Conservation (phyloP, 2,888 invertebrate species). For the Torymus aiolomorphi region DNA sequence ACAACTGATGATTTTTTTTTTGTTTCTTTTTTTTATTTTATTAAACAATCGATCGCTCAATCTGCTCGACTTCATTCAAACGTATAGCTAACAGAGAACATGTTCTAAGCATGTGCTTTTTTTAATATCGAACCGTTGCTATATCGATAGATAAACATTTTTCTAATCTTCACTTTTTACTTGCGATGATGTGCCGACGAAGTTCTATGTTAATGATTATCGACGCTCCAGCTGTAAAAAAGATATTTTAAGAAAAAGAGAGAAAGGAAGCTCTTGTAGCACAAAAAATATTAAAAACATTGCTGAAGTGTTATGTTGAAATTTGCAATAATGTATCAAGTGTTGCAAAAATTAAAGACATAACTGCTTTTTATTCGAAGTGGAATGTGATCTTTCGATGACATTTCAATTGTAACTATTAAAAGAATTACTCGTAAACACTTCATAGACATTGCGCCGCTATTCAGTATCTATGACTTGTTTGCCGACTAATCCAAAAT, state of each 20-base stretch:
- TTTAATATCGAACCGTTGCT: constrained; percentile 23
- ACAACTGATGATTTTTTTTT: constrained; percentile 16
- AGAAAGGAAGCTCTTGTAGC: background rate
- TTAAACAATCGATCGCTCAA: background rate
- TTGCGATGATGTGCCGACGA: constrained; percentile 25
- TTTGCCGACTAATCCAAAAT: no score
- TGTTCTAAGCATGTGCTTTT: background rate
- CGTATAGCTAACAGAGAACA: constrained; percentile 13
- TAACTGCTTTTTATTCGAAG: background rate
- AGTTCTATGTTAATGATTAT: constrained; percentile 53
- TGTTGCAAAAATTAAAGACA: background rate
- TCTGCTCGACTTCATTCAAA: constrained; percentile 44
- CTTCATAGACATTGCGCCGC: no score
- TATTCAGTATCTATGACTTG: no score
- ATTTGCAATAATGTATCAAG: background rate
- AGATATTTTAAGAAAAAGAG: constrained; percentile 50
- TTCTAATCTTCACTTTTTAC: constrained; percentile 4
- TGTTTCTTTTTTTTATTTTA: constrained; percentile 1
- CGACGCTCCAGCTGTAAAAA: constrained; percentile 54
- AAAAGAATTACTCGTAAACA: no score
- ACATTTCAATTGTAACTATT: no score
- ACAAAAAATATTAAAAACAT: background rate
- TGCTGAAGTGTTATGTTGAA: background rate
- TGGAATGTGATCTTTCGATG: background rate
- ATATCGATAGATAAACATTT: constrained; percentile 22